Evolutionary conservation across 2,113 vertebrate species (phyloP), one percentile per base, ranked within the genome.

Genomic region (Chaetodon trifascialis): DNA sequence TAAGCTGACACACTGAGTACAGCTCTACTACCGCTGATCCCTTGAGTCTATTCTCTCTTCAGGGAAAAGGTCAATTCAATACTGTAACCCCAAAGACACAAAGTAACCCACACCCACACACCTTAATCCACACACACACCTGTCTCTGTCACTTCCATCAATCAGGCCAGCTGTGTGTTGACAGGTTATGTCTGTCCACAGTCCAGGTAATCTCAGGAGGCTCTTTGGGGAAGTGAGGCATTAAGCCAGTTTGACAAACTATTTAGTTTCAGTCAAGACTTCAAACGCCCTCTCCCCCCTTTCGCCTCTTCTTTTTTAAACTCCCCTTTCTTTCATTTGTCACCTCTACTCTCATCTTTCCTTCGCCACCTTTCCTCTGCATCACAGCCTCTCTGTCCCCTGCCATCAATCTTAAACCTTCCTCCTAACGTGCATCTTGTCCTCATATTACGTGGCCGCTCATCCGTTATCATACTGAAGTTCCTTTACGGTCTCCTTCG

Each of bases 21-120:
- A 93, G 89, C 92, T 91, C 90, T 88, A 91, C 90, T 90, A 89
- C 80, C 65, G 58, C 89, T 92, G 91, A 94, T 92, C 92, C 91
- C 90, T 81, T 81, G 90, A 92, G 93, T 94, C 93, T 93, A 91
- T 94, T 93, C 93, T 93, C 90, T 89, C 90, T 79, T 86, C 79
- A 54, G 87, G 88, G 90, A 93, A 92, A 80, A 90, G 93, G 93
- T 94, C 93, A 94, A 94, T 92, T 92, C 90, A 92, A 94, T 93
- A 94, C 92, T 84, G 89, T 90, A 93, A 92, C 93, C 91, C 83
- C 81, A 80, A 77, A 88, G 79, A 87, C 82, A 73, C 73, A 46
- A 71, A 70, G 56, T 82, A 82, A 81, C 82, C 49, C 85, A 66
- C 86, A 81, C 80, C 52, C 84, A 64, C 86, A 86, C 86, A 86